phyloP scores from a whole-genome alignment of 2,113 vertebrate genomes.

The Vireo altiloquus region DNA sequence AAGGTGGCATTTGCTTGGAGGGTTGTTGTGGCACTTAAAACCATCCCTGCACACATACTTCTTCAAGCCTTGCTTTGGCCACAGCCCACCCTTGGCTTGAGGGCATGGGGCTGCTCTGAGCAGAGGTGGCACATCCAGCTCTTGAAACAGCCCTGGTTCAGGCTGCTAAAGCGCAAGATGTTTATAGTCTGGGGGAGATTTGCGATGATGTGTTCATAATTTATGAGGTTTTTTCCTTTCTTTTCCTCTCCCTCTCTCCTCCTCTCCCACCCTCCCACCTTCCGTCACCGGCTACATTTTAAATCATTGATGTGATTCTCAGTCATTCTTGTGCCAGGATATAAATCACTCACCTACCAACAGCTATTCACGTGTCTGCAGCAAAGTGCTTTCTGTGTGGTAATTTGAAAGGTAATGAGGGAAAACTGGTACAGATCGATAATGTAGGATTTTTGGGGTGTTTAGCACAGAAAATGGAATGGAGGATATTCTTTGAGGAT shows the following conservation, averaged over 20 bases:
- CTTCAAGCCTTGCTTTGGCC: not conserved
- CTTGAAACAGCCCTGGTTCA: not conserved
- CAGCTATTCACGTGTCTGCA: not conserved
- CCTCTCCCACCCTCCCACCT: not conserved
- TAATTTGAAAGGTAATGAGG: slow-evolving; percentile 45
- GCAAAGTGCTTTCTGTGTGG: not conserved
- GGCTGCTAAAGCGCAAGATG: not conserved
- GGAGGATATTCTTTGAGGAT: slow-evolving; percentile 6
- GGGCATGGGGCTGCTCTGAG: not conserved
- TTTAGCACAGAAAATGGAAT: not conserved
- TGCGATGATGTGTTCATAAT: not conserved
- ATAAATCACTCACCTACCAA: slow-evolving; percentile 37
- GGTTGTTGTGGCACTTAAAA: not conserved
- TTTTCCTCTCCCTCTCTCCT: too few relatives aligned
- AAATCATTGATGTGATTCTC: slow-evolving; percentile 20
- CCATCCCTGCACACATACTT: not conserved
- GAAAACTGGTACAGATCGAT: slow-evolving; percentile 33
- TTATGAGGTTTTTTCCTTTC: not conserved
- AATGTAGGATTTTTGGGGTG: not conserved
- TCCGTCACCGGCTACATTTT: not conserved
- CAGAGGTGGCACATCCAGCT: not conserved
- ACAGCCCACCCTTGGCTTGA: not conserved
- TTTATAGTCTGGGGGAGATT: not conserved
- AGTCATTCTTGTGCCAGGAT: not conserved
- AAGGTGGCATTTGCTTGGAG: not conserved